Percentiles rank a stretch among this genome's conserved stretches.
Evolutionary conservation across 2,797 vertebrate species (phyloP).

Genomic region (Onychomys leucogaster): DNA sequence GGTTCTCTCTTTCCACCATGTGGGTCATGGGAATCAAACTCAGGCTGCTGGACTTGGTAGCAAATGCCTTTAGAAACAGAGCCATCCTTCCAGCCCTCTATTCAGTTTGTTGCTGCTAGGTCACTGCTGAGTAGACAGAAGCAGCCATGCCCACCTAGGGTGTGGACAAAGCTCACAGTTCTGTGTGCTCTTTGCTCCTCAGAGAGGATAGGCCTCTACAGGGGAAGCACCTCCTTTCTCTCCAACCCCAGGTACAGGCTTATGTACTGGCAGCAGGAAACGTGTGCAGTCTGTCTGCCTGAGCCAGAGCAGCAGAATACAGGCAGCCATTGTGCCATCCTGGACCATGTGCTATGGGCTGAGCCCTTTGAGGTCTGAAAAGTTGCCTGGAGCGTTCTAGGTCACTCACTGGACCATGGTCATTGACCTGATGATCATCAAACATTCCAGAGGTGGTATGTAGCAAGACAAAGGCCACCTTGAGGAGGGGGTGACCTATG

Average conservation of each 20-base stretch:
- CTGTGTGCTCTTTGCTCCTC: not conserved
- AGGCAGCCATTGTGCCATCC: not conserved
- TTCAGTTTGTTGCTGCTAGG: not conserved
- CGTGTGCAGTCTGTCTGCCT: not conserved
- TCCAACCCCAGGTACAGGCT: not conserved
- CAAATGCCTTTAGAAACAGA: not conserved
- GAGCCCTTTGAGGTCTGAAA: not conserved
- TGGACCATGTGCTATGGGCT: not conserved
- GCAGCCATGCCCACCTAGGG: not conserved
- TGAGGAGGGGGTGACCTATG: not conserved
- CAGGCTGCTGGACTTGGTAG: not conserved
- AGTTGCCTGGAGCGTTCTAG: not conserved
- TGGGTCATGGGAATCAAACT: not conserved
- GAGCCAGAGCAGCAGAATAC: fast-evolving
- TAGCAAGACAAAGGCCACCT: not conserved
- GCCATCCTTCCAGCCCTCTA: not conserved
- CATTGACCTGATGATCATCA: not conserved
- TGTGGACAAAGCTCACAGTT: not conserved
- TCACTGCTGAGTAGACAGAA: not conserved
- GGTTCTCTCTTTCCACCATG: not conserved
- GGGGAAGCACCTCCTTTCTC: not conserved
- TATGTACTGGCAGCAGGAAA: not conserved
- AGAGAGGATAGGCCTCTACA: not conserved
- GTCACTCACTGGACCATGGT: conserved; percentile 40
- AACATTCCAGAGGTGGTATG: not conserved